Percentiles rank a stretch among this genome's conserved stretches.
phyloP scores from a whole-genome alignment of 1,140 invertebrate species.

The Drosophila pseudoobscura region DNA sequence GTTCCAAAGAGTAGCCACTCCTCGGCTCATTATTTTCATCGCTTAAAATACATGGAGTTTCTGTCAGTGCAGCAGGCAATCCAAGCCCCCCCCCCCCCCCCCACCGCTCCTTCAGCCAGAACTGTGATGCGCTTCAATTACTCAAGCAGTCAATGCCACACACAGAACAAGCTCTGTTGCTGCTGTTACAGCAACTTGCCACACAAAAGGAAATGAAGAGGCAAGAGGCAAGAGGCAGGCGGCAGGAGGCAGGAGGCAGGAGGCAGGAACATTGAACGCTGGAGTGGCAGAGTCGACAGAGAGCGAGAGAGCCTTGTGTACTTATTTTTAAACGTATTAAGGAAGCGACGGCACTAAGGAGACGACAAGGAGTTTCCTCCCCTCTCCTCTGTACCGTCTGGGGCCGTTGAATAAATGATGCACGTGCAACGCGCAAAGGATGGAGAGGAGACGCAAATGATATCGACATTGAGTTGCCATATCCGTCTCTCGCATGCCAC shows the following conservation, averaged over 20 bases:
- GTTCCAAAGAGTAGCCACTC: no score
- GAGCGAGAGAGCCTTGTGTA: constrained; percentile 43
- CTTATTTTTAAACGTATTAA: constrained; percentile 79
- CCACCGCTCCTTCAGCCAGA: background rate
- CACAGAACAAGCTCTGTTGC: constrained; percentile 13
- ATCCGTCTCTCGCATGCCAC: background rate
- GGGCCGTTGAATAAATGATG: constrained; percentile 62
- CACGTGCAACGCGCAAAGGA: constrained; percentile 13
- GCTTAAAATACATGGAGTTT: background rate
- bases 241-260: background rate
- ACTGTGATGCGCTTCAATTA: constrained; percentile 66
- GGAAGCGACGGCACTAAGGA: constrained; percentile 54
- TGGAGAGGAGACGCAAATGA: background rate
- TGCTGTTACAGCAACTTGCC: constrained; percentile 10
- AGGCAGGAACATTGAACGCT: constrained; percentile 62
- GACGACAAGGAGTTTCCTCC: constrained; percentile 4
- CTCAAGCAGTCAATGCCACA: constrained; percentile 71
- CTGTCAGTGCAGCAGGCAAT: constrained; percentile 15
- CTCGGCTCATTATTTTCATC: no score
- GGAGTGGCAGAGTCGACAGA: constrained; percentile 39
- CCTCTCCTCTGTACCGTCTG: background rate
- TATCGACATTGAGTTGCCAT: constrained; percentile 35
- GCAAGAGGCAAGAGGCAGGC: background rate
- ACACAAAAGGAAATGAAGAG: background rate
- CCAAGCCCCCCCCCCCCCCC: background rate